Conservation (phyloP, 1,140 invertebrate species). For the Glossosoma conforme region DNA sequence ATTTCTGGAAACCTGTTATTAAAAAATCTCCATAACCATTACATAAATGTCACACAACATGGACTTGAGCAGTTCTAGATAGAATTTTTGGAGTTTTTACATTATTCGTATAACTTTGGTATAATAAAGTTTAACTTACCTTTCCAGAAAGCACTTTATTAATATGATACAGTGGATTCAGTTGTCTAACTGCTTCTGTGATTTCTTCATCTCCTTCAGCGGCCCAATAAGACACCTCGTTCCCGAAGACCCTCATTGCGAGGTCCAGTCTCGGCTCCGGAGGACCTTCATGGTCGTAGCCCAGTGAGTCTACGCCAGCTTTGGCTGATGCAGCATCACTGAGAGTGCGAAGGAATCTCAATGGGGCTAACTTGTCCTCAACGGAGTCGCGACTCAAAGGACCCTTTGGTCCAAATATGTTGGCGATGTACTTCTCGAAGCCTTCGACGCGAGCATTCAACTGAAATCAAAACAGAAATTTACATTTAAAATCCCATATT, state of each 20-base stretch:
- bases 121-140: slow-evolving; percentile 37
- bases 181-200: slow-evolving; percentile 49
- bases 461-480: slow-evolving; percentile 43
- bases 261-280: slow-evolving; percentile 43
- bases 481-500: too few relatives aligned
- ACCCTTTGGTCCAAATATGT: slow-evolving; percentile 71
- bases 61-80: too few relatives aligned
- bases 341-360: slow-evolving; percentile 52
- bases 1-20: too few relatives aligned
- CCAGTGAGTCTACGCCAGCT: slow-evolving; percentile 53
- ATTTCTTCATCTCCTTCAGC: slow-evolving; percentile 65
- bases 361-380: slow-evolving; percentile 52
- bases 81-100: too few relatives aligned
- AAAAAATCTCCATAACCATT: too few relatives aligned
- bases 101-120: not conserved
- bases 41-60: too few relatives aligned
- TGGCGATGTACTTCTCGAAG: slow-evolving; percentile 78
- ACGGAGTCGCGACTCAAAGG: slow-evolving; percentile 60
- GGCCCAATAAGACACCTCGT: slow-evolving; percentile 67
- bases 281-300: slow-evolving; percentile 51
- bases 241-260: slow-evolving; percentile 61
- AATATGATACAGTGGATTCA: slow-evolving; percentile 65
- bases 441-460: slow-evolving; percentile 74
- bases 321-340: slow-evolving; percentile 49
- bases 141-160: slow-evolving; percentile 69